Conservation (phyloP, 2,113 vertebrate species). For the Sander lucioperca region DNA sequence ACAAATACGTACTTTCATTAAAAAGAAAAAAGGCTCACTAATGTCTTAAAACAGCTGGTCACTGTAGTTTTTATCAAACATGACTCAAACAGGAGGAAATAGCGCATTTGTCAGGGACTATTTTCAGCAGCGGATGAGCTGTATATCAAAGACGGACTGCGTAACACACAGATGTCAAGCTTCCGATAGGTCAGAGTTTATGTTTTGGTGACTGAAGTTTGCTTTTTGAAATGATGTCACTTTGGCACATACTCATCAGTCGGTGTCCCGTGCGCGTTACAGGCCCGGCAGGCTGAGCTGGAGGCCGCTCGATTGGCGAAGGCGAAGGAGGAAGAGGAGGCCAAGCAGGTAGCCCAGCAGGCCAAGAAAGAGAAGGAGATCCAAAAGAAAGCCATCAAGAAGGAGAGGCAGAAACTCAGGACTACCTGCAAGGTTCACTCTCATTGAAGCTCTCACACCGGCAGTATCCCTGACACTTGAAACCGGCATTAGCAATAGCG, state of each 20-base stretch:
- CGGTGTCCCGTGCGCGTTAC: background rate
- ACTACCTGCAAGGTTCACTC: constrained; percentile 93
- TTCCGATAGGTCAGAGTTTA: background rate
- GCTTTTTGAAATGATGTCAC: background rate
- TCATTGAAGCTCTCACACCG: background rate
- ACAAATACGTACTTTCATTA: too few relatives aligned
- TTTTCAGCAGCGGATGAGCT: too few relatives aligned
- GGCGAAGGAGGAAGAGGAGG: constrained; percentile 96
- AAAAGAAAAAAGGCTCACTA: too few relatives aligned
- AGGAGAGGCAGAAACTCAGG: constrained; percentile 97
- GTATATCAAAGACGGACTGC: background rate
- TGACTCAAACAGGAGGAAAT: too few relatives aligned
- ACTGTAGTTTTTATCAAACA: too few relatives aligned
- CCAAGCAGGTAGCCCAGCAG: constrained; percentile 90
- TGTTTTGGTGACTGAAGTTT: background rate
- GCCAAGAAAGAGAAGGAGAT: constrained; percentile 98
- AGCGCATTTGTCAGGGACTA: too few relatives aligned
- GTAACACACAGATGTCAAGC: background rate
- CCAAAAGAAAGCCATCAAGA: constrained; percentile 98
- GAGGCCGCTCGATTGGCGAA: constrained; percentile 91
- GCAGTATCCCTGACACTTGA: background rate
- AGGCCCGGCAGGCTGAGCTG: constrained; percentile 94
- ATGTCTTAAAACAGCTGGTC: too few relatives aligned
- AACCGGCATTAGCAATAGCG: background rate
- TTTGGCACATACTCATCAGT: background rate